phyloP scores from a whole-genome alignment of 2,113 vertebrate species.

The Macrotis lagotis region DNA sequence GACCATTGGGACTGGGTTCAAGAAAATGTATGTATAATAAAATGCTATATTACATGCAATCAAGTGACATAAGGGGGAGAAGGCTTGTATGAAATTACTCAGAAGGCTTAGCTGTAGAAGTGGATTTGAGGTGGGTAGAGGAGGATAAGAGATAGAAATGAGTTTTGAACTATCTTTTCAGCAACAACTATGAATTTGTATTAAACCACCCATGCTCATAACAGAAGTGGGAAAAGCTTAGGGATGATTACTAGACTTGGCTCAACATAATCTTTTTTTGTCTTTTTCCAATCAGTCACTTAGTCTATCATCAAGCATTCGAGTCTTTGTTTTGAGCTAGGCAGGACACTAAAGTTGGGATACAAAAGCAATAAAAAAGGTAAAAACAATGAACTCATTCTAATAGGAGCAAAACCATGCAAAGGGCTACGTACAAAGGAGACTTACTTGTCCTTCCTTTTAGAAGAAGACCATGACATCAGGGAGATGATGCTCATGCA shows the following conservation, averaged over 20 bases:
- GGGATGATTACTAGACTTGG: not conserved
- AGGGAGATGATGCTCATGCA: too few species aligned
- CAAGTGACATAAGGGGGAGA: not conserved
- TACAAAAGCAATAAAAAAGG: not conserved
- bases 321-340: too few species aligned
- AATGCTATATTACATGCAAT: not conserved
- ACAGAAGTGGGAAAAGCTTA: not conserved
- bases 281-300: not conserved
- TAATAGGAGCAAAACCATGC: not conserved
- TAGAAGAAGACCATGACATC: too few species aligned
- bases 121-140: not conserved
- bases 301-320: not conserved
- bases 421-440: not conserved
- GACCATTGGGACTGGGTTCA: not conserved
- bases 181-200: not conserved
- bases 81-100: not conserved
- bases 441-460: too few species aligned
- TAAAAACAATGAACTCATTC: not conserved
- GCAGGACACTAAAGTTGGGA: not conserved
- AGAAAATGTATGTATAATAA: not conserved
- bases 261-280: not conserved
- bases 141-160: not conserved
- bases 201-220: not conserved
- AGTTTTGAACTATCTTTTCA: not conserved
- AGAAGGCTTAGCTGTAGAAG: not conserved